Base-by-base conservation (phyloP, 2,888 invertebrate species). In the Leptarthrus brevirostris region DNA sequence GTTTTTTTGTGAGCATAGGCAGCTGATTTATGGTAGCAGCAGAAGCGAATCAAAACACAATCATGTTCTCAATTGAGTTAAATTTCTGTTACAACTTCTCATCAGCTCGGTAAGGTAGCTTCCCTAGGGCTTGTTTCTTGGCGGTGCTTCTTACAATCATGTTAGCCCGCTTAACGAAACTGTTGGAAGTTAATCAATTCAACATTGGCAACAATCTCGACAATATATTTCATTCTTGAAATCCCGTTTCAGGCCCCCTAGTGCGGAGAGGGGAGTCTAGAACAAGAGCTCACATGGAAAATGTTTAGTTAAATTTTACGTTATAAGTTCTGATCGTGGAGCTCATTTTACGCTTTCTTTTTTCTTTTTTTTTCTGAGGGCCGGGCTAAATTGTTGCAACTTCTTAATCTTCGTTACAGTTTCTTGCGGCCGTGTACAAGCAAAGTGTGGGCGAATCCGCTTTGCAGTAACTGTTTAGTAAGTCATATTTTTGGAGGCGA, bases 131-230 rank as follows among this genome's bases (percentile, higher is more conserved):
- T 40, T n/a, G n/a, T 40, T 40, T 3, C 8, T 30, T 1, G 40
- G n/a, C 40, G 40, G 40, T 40, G 40, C 6, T 58, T 58, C 58
- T 8, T 14, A 36, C 36, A 34, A 20, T n/a, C 36, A 6, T 56
- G 58, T 36, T 36, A 58, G 36, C 36, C 58, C 58, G 36, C 36
- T 58, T 58, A 58, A 12, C 18, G 16, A 36, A 58, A 58, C 36
- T 40, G 58, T 36, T 2, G n/a, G 36, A 36, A 34, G 58, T 58
- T 58, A 58, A 58, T 58, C 58, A 58, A 58, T 58, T 58, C 58
- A 40, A 18, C 58, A 40, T 58, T 18, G 20, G 36, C 16, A 56
- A 12, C 40, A 18, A 40, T 40, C 12, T 40, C 40, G 3, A 40
- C 12, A 40, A n/a, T 40, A 40, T 12, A 40, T 40, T 40, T 40